Percentiles rank a stretch among this genome's conserved stretches.
Conservation (phyloP, 2,113 vertebrate species). For the Microcebus griseorufus region DNA sequence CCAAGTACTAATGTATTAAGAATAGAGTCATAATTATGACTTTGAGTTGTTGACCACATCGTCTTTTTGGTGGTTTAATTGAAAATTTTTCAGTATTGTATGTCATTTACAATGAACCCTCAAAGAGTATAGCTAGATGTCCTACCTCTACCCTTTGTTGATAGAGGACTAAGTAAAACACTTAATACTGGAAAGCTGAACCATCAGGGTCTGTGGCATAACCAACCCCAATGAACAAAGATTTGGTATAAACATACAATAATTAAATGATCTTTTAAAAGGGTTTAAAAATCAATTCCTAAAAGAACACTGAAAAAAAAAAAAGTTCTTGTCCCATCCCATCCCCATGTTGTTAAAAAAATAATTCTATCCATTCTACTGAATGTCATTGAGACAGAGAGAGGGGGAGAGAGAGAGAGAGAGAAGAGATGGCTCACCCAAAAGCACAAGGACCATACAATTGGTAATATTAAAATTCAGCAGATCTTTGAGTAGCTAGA, state of each 20-base stretch:
- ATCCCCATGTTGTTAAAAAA: neutral
- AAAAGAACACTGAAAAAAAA: neutral
- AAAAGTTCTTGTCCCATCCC: neutral
- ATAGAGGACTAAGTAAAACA: neutral
- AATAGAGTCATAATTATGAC: neutral
- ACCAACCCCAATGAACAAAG: neutral
- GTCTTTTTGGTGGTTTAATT: neutral
- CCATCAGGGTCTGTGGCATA: neutral
- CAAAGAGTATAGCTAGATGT: neutral
- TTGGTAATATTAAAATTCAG: constrained; percentile 22
- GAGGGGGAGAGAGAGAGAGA: neutral
- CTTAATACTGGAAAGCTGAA: neutral
- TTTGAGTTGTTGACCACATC: neutral
- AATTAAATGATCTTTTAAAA: neutral
- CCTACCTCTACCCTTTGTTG: neutral
- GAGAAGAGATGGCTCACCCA: neutral
- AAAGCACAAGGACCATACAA: neutral
- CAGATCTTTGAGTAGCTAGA: neutral
- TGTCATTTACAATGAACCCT: neutral
- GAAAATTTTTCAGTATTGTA: neutral
- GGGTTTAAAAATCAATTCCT: neutral
- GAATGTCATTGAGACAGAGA: neutral
- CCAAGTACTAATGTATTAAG: neutral
- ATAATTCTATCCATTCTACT: neutral
- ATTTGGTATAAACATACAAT: neutral